phyloP scores from a whole-genome alignment of 2,113 vertebrate genomes.

The Sinosuthora webbiana region DNA sequence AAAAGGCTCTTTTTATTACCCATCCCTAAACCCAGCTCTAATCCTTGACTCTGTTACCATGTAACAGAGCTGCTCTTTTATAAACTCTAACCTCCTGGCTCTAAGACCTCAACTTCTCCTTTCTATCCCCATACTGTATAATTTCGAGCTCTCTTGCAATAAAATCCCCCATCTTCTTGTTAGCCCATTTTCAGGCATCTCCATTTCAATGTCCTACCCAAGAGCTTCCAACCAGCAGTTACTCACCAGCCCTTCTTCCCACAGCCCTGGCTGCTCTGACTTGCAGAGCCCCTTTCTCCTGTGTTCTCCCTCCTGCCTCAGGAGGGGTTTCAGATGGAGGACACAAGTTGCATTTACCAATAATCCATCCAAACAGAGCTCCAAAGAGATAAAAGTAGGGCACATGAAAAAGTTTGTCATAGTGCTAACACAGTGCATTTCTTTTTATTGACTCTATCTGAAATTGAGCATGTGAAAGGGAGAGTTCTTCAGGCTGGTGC shows the following conservation, averaged over 20 bases:
- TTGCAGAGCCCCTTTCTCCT: neutral
- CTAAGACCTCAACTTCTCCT: neutral
- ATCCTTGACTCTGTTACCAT: neutral
- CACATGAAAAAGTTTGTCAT: neutral
- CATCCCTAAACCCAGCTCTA: neutral
- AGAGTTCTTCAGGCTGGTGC: neutral
- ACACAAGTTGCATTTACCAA: neutral
- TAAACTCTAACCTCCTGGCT: neutral
- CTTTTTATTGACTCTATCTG: neutral
- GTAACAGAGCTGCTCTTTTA: neutral
- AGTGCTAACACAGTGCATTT: fast-evolving
- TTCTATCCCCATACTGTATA: neutral
- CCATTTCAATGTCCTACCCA: neutral
- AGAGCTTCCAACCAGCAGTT: neutral
- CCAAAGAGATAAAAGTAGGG: neutral
- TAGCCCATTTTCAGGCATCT: neutral
- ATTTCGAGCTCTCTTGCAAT: neutral
- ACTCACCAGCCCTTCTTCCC: neutral
- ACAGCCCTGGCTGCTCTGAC: neutral
- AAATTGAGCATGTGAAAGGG: fast-evolving
- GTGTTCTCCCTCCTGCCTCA: neutral
- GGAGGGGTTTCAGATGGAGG: neutral
- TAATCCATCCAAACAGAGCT: neutral
- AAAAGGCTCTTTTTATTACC: neutral
- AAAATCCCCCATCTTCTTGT: neutral